Conservation (phyloP, 1,140 invertebrate genomes). For the Daktulosphaira vitifoliae region DNA sequence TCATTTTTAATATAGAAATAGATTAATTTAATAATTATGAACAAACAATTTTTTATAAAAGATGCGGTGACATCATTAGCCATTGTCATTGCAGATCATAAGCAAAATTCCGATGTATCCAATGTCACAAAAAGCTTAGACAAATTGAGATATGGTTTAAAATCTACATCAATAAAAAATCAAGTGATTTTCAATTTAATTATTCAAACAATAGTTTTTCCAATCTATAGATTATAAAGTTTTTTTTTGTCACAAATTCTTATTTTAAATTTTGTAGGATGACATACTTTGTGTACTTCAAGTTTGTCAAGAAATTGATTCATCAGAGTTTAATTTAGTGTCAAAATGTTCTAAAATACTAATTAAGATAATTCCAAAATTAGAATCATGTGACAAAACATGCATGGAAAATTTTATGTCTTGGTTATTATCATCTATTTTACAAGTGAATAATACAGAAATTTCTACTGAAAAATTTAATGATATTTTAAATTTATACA, state of each 20-base stretch:
- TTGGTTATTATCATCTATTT: conserved; percentile 4
- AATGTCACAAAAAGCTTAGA: neutral
- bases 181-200: neutral
- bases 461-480: neutral
- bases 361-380: conserved; percentile 9
- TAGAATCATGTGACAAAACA: neutral
- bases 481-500: conserved; percentile 6
- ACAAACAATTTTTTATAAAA: conserved; percentile 1
- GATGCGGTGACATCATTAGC: neutral
- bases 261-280: neutral
- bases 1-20: too few species aligned
- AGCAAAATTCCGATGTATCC: neutral
- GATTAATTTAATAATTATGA: conserved; percentile 3
- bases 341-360: conserved; percentile 3
- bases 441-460: neutral
- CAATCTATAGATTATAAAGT: too few species aligned
- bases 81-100: conserved; percentile 5
- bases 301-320: conserved; percentile 7
- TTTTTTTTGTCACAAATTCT: too few species aligned
- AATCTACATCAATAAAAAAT: conserved; percentile 4
- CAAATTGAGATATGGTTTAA: neutral
- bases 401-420: neutral
- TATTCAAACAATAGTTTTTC: too few species aligned
- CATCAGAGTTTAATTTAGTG: neutral
- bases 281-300: conserved; percentile 14